Base-by-base conservation (phyloP, 2,888 invertebrate species). In the Mellilla xanthometata region DNA sequence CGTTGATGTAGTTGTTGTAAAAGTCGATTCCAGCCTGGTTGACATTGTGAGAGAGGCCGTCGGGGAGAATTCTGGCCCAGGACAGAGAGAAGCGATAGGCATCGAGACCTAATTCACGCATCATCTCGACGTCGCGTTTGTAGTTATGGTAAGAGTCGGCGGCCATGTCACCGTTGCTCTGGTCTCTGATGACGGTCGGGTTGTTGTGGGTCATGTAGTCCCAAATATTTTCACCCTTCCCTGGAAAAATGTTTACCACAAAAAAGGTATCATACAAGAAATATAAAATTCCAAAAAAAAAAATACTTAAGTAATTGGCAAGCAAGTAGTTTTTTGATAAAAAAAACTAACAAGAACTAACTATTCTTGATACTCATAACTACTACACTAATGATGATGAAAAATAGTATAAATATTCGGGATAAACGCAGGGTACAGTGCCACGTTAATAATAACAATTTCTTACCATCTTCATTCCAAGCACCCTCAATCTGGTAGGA, bases 1-100 rank as follows among this genome's bases (percentile, higher is more conserved):
- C 92, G 59, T 93, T 72, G 39, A 94, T 92, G 3, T 94, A 74
- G 50, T 90, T 82, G 53, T 92, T 92, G 72, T 95, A 95, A 70
- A 93, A 93, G 15, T 87, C 76, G 7, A 94, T 76, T 2, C 93
- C 94, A 1, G 84, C 84, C 58, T 87, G 68, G 65, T 92, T 94
- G 9, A 92, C 65, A 4, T 76, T 60, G 40, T 90, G 80, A 1
- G 81, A 45, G 12, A 83, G 72, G n/a, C 92, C 93, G 28, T 81
- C 86, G 0, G 93, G 92, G 10, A 93, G 68, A 19, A 94, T 81
- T 31, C 94, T 76, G 0, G 92, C 53, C 94, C 94, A 94, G 8
- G 92, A 88, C 9, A 92, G 61, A 0, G 91, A 92, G 65, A 92
- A 91, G 4, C 91, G 72, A 61, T 91, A 91, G 29, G 79, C 81